Evolutionary conservation across 2,888 invertebrate genomes (phyloP).

Genomic region (Archaeoteleia sp.): DNA sequence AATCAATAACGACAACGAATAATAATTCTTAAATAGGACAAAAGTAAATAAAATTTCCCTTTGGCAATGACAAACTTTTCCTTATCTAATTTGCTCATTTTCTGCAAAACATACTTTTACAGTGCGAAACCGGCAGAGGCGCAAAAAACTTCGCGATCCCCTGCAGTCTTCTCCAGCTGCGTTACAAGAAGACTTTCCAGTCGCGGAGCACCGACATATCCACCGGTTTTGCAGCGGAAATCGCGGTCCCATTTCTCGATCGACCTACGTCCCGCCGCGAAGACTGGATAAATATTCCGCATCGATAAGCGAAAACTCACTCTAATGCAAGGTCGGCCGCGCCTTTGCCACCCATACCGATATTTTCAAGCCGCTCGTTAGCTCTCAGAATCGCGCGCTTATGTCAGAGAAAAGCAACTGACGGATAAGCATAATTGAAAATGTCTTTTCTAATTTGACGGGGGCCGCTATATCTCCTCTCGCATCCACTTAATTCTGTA

Average conservation of each 20-base stretch:
- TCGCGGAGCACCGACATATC: conserved; percentile 18
- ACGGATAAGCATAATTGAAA: neutral
- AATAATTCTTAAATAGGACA: too few species aligned
- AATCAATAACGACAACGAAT: too few species aligned
- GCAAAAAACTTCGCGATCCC: too few species aligned
- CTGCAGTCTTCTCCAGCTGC: conserved; percentile 1
- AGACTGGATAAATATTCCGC: conserved; percentile 35
- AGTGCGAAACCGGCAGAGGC: too few species aligned
- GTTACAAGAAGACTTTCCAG: conserved; percentile 39
- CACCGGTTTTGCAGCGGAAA: conserved; percentile 40
- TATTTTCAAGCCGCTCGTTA: conserved; percentile 15
- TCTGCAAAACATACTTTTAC: too few species aligned
- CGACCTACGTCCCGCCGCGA: conserved; percentile 33
- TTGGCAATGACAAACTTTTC: too few species aligned
- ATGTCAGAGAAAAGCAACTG: neutral
- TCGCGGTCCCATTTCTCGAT: conserved; percentile 49
- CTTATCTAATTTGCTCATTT: too few species aligned
- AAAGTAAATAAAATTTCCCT: too few species aligned
- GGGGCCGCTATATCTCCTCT: neutral
- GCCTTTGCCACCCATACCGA: conserved; percentile 21
- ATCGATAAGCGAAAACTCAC: conserved; percentile 40
- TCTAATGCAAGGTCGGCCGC: conserved; percentile 43
- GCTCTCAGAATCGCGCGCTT: neutral
- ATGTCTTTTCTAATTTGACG: conserved; percentile 5
- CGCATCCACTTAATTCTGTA: too few species aligned